Percentiles rank a stretch among this genome's conserved stretches.
Conservation (phyloP, 2,113 vertebrate species). For the Pogonocichla stellata region DNA sequence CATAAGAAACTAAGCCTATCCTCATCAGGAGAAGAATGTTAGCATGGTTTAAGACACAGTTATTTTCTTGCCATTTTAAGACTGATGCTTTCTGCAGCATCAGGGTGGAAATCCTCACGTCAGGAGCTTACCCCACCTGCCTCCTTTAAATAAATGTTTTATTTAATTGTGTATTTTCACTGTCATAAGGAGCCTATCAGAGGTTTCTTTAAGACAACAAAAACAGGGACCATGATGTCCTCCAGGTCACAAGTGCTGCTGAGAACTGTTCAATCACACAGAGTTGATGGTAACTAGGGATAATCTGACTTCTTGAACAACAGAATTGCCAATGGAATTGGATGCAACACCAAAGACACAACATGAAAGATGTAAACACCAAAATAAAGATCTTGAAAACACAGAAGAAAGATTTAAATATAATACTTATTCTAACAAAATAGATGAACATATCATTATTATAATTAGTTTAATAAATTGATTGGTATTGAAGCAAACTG, state of each 20-base stretch:
- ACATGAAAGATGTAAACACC: accelerated
- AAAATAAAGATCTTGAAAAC: background rate
- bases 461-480: background rate
- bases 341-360: background rate
- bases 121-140: background rate
- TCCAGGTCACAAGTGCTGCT: background rate
- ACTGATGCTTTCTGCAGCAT: background rate
- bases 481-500: background rate
- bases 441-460: background rate
- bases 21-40: background rate
- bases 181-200: background rate
- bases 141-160: background rate
- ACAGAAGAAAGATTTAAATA: background rate
- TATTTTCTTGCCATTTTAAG: background rate
- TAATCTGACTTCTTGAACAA: background rate
- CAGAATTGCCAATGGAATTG: background rate
- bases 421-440: background rate
- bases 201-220: background rate
- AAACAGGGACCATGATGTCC: background rate
- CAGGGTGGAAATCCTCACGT: background rate
- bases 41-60: background rate
- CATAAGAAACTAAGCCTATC: background rate
- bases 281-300: background rate
- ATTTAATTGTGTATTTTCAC: background rate
- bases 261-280: background rate